Evolutionary conservation across 30 jellyfish, hydroid and myxozoan species (phyloP).

Genomic region (Hydractinia echinata): DNA sequence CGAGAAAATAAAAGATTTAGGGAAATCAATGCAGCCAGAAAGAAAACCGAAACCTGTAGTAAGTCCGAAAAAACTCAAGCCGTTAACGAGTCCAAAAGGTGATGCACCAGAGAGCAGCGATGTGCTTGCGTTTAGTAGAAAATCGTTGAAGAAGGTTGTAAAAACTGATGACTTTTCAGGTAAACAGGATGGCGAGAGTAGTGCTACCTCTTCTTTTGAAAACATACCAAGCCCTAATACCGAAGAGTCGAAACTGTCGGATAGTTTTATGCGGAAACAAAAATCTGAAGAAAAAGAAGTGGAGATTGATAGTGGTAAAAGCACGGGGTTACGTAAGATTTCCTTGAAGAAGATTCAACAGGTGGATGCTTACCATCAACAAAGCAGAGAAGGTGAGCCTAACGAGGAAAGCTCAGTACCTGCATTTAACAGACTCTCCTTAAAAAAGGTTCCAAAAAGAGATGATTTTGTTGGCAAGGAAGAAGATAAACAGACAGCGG

Average conservation of each 20-base stretch:
- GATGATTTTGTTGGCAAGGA: neutral
- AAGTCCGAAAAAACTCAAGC: neutral
- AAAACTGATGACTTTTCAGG: conserved; percentile 17
- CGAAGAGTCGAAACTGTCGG: neutral
- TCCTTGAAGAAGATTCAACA: neutral
- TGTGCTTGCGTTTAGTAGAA: conserved; percentile 21
- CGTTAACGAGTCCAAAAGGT: neutral
- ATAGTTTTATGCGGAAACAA: neutral
- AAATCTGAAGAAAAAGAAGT: neutral
- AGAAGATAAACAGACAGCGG: neutral
- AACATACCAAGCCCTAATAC: neutral
- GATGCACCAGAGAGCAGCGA: neutral
- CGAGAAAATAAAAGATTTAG: neutral
- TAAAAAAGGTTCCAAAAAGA: neutral
- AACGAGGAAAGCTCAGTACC: neutral
- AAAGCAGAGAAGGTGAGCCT: neutral
- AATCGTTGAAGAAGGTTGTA: conserved; percentile 3
- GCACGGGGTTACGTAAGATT: neutral
- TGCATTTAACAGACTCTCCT: neutral
- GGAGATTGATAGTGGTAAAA: neutral
- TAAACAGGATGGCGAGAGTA: neutral
- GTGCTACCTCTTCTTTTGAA: neutral
- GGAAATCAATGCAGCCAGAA: conserved; percentile 5
- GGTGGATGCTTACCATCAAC: neutral
- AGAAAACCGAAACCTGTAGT: conserved; percentile 13